Percentiles rank a stretch among this genome's conserved stretches.
phyloP scores from a whole-genome alignment of 2,797 vertebrate genomes.

The Neosalanx taihuensis region DNA sequence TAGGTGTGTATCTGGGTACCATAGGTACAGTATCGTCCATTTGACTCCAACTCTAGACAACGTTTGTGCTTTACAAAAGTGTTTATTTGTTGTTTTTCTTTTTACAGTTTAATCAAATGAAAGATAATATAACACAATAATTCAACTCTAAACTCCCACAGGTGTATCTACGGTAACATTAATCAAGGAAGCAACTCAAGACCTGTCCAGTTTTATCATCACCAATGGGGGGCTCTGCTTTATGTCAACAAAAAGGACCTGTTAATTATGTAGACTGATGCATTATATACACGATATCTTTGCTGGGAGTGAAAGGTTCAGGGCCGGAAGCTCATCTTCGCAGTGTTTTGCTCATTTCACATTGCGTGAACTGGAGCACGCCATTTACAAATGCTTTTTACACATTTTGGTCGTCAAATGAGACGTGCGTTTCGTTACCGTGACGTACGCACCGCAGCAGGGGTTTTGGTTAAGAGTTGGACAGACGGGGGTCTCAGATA shows the following conservation, averaged over 20 bases:
- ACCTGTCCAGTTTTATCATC: conserved; percentile 55
- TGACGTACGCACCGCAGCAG: conserved; percentile 75
- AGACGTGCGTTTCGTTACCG: conserved; percentile 62
- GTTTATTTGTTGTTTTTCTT: conserved; percentile 52
- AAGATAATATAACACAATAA: conserved; percentile 71
- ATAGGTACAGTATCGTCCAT: conserved; percentile 23
- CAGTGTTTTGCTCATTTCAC: conserved; percentile 61
- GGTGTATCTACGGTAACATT: conserved; percentile 7
- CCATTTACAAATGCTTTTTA: conserved; percentile 1
- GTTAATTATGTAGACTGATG: conserved; percentile 43
- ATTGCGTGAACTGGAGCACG: conserved; percentile 56
- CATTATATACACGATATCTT: conserved; percentile 57
- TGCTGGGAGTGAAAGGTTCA: conserved; percentile 48
- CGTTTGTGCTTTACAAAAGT: conserved; percentile 74
- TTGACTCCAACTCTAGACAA: conserved; percentile 49
- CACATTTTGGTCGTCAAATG: neutral
- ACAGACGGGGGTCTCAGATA: neutral
- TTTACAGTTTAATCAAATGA: conserved; percentile 69
- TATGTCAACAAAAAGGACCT: conserved; percentile 41
- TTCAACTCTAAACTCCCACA: conserved; percentile 41
- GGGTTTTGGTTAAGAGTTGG: conserved; percentile 5
- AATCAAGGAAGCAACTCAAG: conserved; percentile 59
- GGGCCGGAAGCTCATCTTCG: conserved; percentile 69
- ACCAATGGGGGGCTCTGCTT: conserved; percentile 39
- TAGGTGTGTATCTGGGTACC: conserved; percentile 33